These are phyloP conservation scores for Temnothorax unifasciatus DNA, from an alignment of 2,888 invertebrate species.

Conservation along the genomic window DNA sequence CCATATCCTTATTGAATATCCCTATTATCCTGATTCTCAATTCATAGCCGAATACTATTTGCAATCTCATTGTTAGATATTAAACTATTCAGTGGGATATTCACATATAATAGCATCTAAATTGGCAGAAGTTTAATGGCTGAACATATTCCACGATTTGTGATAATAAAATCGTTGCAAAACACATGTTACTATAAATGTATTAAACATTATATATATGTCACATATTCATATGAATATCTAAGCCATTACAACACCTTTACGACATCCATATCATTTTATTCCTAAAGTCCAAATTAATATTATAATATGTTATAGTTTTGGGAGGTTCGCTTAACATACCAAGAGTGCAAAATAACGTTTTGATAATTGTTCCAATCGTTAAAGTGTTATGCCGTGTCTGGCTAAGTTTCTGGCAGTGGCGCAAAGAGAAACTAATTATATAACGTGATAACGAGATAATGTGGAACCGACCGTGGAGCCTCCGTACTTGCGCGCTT, in stretches of 20 bases:
- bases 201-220: not conserved
- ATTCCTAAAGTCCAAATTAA: slow-evolving; percentile 1
- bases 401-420: slow-evolving; percentile 37
- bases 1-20: not conserved
- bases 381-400: not conserved
- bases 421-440: slow-evolving; percentile 65
- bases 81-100: slow-evolving; percentile 14
- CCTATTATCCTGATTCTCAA: not conserved
- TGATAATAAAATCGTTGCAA: slow-evolving; percentile 1
- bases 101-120: not conserved
- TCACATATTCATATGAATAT: not conserved
- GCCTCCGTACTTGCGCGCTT: slow-evolving; percentile 69
- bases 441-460: slow-evolving; percentile 75
- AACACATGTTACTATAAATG: not conserved
- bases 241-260: not conserved
- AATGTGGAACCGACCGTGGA: slow-evolving; percentile 69
- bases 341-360: not conserved
- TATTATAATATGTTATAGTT: not conserved
- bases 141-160: not conserved
- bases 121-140: slow-evolving; percentile 18
- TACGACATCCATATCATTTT: not conserved
- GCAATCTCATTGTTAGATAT: slow-evolving; percentile 1
- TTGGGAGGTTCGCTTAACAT: slow-evolving; percentile 12
- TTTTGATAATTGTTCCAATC: not conserved
- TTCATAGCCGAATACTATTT: not conserved